Evolutionary conservation across 64 coral and sea anemone genomes (phyloP).

Genomic region (Actinia tenebrosa): DNA sequence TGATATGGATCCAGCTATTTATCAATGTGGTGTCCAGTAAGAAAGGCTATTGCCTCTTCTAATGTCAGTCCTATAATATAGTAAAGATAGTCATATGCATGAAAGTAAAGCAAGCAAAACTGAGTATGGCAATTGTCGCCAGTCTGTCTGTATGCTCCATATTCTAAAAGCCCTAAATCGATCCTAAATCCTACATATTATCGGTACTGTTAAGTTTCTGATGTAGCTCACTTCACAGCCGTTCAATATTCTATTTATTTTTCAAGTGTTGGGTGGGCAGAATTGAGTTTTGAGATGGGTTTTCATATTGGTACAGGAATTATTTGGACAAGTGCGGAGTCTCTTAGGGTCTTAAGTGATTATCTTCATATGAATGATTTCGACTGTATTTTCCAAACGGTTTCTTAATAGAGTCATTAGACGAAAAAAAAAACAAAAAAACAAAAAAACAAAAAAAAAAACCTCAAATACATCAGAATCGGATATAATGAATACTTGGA

Average conservation of each 20-base stretch:
- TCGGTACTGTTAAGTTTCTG: not conserved
- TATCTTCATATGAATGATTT: constrained; percentile 10
- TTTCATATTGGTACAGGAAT: not conserved
- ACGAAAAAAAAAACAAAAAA: not conserved
- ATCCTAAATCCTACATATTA: not conserved
- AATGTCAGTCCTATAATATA: not conserved
- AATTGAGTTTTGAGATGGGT: not conserved
- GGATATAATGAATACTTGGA: not conserved
- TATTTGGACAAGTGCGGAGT: constrained; percentile 3
- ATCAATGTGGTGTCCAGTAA: not conserved
- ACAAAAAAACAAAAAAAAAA: not conserved
- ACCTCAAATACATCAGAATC: not conserved
- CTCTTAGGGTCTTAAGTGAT: constrained; percentile 12
- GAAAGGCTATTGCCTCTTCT: not conserved
- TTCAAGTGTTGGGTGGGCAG: not conserved
- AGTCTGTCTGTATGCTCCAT: not conserved
- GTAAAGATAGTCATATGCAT: not conserved
- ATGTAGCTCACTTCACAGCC: not conserved
- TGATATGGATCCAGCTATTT: not conserved
- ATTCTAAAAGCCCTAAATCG: not conserved
- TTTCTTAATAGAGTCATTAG: not conserved
- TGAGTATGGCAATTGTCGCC: not conserved
- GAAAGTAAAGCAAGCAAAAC: not conserved
- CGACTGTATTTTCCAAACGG: not conserved
- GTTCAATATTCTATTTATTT: not conserved